Conservation (phyloP, 2,888 invertebrate species). For the Nudaria mundana region DNA sequence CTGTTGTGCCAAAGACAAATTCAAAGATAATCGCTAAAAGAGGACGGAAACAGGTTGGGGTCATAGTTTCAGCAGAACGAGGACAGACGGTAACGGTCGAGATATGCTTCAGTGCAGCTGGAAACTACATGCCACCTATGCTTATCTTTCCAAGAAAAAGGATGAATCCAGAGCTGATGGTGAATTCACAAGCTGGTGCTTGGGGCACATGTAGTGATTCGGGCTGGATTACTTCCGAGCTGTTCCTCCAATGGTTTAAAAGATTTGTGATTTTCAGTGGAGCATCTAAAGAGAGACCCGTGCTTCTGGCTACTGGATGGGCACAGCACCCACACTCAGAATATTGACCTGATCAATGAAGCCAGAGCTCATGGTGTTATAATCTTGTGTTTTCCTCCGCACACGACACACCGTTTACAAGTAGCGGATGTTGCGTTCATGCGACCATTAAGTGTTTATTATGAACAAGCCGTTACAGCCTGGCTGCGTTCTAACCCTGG, state of each 20-base stretch:
- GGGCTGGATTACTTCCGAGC: neutral
- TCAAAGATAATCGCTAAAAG: neutral
- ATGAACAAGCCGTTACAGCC: constrained; percentile 22
- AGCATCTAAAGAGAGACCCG: constrained; percentile 2
- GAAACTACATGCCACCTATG: constrained; percentile 23
- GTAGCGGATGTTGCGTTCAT: constrained; percentile 24
- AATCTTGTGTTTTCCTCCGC: constrained; percentile 21
- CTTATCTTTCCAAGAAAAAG: constrained; percentile 5
- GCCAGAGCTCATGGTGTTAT: constrained; percentile 9
- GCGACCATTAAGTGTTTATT: constrained; percentile 6
- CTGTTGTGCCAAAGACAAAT: constrained; percentile 3
- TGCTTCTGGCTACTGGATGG: constrained; percentile 27
- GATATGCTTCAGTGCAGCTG: constrained; percentile 10
- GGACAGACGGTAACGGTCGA: constrained; percentile 8
- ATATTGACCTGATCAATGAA: constrained; percentile 20
- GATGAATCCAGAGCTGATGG: constrained; percentile 7
- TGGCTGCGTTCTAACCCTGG: constrained; percentile 34
- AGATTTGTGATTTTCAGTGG: neutral
- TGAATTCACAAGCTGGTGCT: constrained; percentile 7
- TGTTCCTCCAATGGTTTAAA: neutral
- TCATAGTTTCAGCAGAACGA: constrained; percentile 15
- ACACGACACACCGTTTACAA: constrained; percentile 23
- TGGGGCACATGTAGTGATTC: constrained; percentile 3
- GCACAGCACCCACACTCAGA: constrained; percentile 24
- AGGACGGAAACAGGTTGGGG: constrained; percentile 11